Evolutionary conservation across 2,113 vertebrate species (phyloP), one percentile per base, ranked within the genome.

Genomic region (Elephantulus edwardii): DNA sequence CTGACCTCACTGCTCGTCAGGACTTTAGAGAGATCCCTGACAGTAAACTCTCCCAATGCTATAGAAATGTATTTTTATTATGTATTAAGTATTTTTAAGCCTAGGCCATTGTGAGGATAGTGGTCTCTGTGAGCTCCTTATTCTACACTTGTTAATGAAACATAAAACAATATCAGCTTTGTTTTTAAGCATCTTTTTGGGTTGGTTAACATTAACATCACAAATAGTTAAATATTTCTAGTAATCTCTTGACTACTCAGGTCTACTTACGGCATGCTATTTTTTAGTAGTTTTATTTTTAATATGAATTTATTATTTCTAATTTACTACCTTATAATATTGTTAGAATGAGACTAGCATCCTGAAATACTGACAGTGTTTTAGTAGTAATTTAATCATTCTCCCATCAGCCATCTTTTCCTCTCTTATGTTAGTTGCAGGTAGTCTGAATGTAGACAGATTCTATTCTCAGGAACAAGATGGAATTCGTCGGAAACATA

Each of bases 281-380:
- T 52, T 84, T 85, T 80, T 16, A 80, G 72, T 50, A 77, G 92
- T 72, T n/a, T 87, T 7, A 70, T 35, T 64, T 60, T 81, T 71
- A 66, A 30, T 74, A 17, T 56, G 72, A 76, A 78, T 68, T 78
- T 62, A 48, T 71, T 75, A 83, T 68, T 46, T 33, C 44, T 20
- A 10, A 40, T 48, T 83, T 84, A 48, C 48, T 7, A 68, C 7
- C 77, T n/a, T 74, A 60, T 44, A 88, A 56, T 80, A 66, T 77
- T 56, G 19, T 76, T 87, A 33, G 8, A 46, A 9, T 77, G 35
- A 2, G 16, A 35, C 22, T 86, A 83, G 22, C 14, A 48, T 74
- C 64, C 8, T 42, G 14, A 70, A 8, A 20, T 79, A 20, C 62
- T 78, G 70, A 3, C 83, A 46, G 40, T 44, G 64, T 86, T 91